phyloP scores from a whole-genome alignment of 2,888 invertebrate genomes.

The Invenusta paracnida region DNA sequence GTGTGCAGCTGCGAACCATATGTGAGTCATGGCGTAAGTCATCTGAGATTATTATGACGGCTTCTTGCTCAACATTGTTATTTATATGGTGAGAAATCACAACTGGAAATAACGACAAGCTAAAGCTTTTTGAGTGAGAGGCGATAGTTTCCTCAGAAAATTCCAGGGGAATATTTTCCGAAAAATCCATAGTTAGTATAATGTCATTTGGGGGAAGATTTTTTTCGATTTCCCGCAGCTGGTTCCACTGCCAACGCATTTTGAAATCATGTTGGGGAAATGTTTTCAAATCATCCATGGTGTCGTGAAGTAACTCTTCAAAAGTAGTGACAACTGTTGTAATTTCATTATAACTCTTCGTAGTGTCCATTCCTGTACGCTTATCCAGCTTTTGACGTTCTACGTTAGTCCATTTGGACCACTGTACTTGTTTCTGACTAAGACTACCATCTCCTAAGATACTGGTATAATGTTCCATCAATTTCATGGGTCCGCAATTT shows the following conservation, averaged over 20 bases:
- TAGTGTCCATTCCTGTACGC: constrained; percentile 6
- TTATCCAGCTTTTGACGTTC: background rate
- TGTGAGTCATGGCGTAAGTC: background rate
- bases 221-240: background rate
- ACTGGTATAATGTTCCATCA: constrained; percentile 14
- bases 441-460: constrained; percentile 6
- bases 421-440: background rate
- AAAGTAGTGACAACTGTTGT: constrained; percentile 16
- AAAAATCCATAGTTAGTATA: background rate
- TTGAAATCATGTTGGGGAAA: constrained; percentile 19
- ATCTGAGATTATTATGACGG: background rate
- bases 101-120: constrained; percentile 2
- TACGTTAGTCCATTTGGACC: constrained; percentile 19
- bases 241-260: background rate
- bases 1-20: background rate
- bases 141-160: constrained; percentile 3
- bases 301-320: background rate
- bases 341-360: constrained; percentile 12
- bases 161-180: background rate
- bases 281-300: constrained; percentile 10
- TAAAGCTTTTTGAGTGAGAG: constrained; percentile 23
- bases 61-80: constrained; percentile 14
- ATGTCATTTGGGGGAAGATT: background rate
- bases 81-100: constrained; percentile 10
- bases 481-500: constrained; percentile 13